Percentiles rank a stretch among this genome's conserved stretches.
Evolutionary conservation across 1,140 invertebrate species (phyloP).

Genomic region (Drosophila sechellia): DNA sequence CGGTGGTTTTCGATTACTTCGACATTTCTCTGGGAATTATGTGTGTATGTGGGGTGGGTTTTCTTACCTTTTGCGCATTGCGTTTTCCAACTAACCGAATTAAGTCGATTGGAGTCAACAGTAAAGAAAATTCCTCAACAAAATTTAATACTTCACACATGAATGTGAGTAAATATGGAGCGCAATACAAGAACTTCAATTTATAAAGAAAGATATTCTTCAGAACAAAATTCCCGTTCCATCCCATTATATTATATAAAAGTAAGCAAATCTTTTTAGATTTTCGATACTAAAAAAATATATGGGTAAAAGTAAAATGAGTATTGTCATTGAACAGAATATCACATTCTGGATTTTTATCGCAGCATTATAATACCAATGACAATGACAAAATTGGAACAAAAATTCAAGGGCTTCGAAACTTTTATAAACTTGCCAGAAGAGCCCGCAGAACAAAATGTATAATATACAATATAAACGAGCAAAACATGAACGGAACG

Average conservation of each 20-base stretch:
- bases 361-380: too few relatives aligned
- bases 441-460: constrained; percentile 18
- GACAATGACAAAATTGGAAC: constrained; percentile 1
- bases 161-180: too few relatives aligned
- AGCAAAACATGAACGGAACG: constrained; percentile 44
- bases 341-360: too few relatives aligned
- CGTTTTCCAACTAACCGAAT: constrained; percentile 42
- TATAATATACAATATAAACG: constrained; percentile 8
- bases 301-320: too few relatives aligned
- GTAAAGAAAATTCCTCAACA: constrained; percentile 31
- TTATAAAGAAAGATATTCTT: too few relatives aligned
- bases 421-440: neutral
- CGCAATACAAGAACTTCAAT: too few relatives aligned
- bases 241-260: too few relatives aligned
- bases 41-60: constrained; percentile 24
- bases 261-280: too few relatives aligned
- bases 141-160: constrained; percentile 7
- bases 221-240: too few relatives aligned
- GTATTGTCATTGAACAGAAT: too few relatives aligned
- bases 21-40: constrained; percentile 20
- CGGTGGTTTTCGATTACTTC: constrained; percentile 50
- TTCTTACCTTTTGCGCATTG: constrained; percentile 72
- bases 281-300: too few relatives aligned
- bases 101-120: constrained; percentile 36
- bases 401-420: constrained; percentile 26